Percentiles rank a stretch among this genome's conserved stretches.
Evolutionary conservation across 1,140 invertebrate genomes (phyloP).

Genomic region (Antheraea mylitta): DNA sequence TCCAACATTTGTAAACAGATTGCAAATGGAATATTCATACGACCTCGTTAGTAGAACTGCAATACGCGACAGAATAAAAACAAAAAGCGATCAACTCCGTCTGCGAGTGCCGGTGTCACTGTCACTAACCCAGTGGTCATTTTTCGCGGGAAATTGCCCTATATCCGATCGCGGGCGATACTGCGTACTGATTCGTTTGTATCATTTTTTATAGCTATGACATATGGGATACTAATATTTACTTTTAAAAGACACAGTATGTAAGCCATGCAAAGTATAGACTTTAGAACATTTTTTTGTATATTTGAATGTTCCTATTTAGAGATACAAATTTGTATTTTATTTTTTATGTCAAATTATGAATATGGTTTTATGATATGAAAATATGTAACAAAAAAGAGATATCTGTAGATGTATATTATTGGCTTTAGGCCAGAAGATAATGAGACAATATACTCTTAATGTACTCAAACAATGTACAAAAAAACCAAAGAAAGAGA

Average conservation of each 20-base stretch:
- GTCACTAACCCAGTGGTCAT: constrained; percentile 48
- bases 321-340: too few relatives aligned
- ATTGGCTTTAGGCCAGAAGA: too few relatives aligned
- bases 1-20: too few relatives aligned
- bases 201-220: background rate
- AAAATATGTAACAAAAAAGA: too few relatives aligned
- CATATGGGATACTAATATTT: background rate
- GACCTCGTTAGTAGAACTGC: background rate
- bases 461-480: too few relatives aligned
- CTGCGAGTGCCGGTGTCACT: constrained; percentile 31
- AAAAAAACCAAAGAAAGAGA: too few relatives aligned
- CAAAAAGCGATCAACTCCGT: background rate
- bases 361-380: too few relatives aligned
- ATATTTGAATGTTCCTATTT: too few relatives aligned
- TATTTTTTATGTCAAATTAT: too few relatives aligned
- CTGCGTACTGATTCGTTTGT: constrained; percentile 40
- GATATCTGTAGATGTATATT: too few relatives aligned
- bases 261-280: background rate
- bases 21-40: background rate
- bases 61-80: constrained; percentile 1
- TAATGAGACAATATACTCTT: too few relatives aligned
- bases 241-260: background rate
- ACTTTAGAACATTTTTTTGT: too few relatives aligned
- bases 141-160: constrained; percentile 66
- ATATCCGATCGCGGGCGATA: constrained; percentile 63